Evolutionary conservation across 2,113 vertebrate genomes (phyloP), one percentile per base, ranked within the genome.

Genomic region (Apodemus sylvaticus): DNA sequence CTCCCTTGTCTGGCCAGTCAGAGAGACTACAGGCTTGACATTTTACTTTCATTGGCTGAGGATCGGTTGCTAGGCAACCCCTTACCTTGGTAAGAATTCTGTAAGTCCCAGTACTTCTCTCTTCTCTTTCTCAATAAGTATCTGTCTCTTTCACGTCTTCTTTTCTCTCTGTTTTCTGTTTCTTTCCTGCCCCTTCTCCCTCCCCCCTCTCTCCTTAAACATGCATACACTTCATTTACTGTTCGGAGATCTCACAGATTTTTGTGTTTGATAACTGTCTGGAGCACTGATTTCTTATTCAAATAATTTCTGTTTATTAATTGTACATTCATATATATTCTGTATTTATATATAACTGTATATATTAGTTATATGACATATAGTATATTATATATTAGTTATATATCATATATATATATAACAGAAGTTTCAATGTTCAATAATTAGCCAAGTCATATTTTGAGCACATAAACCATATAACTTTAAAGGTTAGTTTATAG

Each of bases 41-140:
- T 97, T 97, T 96, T 58, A 42, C 86, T 96, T 48, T 76, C 26
- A 97, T 92, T 97, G 97, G 96, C 79, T 73, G 83, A 95, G 85
- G 85, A 86, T 7, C 34, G 79, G 97, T 97, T 98, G 97, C 97
- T 96, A 97, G 86, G 97, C 97, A 97, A 97, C 97, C 90, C 91
- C 85, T 94, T 93, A 92, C 89, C 96, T 97, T 89, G 92, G 85
- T 96, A 81, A 90, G 93, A 85, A 94, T 94, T 94, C 95, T 51
- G 45, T 92, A 62, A 73, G 88, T 95, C 76, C 66, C 58, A 93
- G 96, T 58, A 88, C 55, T 85, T 68, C 58, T 70, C 70, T 79
- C 60, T 92, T 82, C 85, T 78, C 64, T 86, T 89, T 91, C 83
- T 85, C 92, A 93, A 4, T 34, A 81, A 94, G 79, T 81, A 42